Base-by-base conservation (phyloP, 2,888 invertebrate species). In the Camptogramma bilineatum region DNA sequence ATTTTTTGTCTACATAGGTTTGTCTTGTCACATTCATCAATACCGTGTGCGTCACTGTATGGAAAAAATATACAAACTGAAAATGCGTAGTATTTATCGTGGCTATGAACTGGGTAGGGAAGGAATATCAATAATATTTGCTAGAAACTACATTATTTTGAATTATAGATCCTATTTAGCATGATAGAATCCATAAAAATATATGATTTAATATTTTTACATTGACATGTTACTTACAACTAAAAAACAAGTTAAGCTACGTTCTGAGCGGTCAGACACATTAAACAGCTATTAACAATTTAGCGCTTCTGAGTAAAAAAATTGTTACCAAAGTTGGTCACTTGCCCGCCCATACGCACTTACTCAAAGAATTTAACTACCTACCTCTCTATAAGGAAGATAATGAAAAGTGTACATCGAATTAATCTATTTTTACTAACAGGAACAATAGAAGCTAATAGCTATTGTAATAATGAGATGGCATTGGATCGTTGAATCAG, bases 371-470 rank as follows among this genome's bases (percentile, higher is more conserved):
- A 47, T 51, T 44, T 52, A 13, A 47, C 34, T 16, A 44, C 17
- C 34, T 16, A 44, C 17, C 10, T 44, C 51, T 54, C 16, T 44
- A 61, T 44, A 18, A 52, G 17, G 47, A 47, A 54, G 48, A 24
- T 50, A 54, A 52, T 52, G 31, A 61, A 39, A 58, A 54, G 19
- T 54, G 8, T 39, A 39, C 7, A 42, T 52, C 47, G 42, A 59
- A 52, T 53, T 50, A 56, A 60, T 70, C 70, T 72, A 69, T 70
- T 69, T 70, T 54, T 70, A 70, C 47, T 52, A 59, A 50, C 64
- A 53, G 31, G 62, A 61, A 72, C 72, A 72, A 72, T 70, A 64
- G 72, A 52, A 24, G 53, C 62, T 69, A 66, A 66, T 70, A 66
- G 48, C 66, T 55, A 70, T 64, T 70, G 66, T 66, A 56, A 62